These are phyloP conservation scores for Peromyscus attwateri DNA, from an alignment of 2,797 vertebrate species.

Conservation along the genomic window DNA sequence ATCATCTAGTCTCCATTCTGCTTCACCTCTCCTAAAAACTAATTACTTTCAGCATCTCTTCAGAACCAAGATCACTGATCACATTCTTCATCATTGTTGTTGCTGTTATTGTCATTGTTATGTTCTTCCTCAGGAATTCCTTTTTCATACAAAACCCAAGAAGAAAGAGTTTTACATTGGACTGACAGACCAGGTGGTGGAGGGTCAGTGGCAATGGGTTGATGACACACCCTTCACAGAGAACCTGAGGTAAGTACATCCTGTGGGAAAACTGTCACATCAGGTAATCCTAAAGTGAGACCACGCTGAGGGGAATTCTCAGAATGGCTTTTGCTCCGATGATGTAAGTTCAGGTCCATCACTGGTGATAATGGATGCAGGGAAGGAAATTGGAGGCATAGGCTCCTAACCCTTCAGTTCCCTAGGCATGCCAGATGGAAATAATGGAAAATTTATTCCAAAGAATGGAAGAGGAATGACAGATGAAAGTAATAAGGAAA, in stretches of 20 bases:
- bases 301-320: background rate
- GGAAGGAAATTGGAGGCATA: background rate
- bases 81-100: background rate
- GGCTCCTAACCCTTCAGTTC: background rate
- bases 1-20: background rate
- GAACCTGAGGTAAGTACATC: constrained; percentile 73
- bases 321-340: background rate
- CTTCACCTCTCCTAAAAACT: background rate
- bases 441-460: no score
- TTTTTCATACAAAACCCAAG: constrained; percentile 70
- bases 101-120: background rate
- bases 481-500: background rate
- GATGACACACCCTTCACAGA: constrained; percentile 81
- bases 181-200: constrained; percentile 63
- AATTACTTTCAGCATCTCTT: background rate
- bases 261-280: background rate
- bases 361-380: background rate
- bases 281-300: background rate
- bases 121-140: constrained; percentile 82
- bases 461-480: background rate
- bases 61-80: background rate
- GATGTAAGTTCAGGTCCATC: background rate
- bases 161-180: constrained; percentile 85
- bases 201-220: constrained; percentile 84
- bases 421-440: background rate